These are phyloP conservation scores for Rattus rattus DNA, from an alignment of 2,113 vertebrate species.

Conservation along the genomic window DNA sequence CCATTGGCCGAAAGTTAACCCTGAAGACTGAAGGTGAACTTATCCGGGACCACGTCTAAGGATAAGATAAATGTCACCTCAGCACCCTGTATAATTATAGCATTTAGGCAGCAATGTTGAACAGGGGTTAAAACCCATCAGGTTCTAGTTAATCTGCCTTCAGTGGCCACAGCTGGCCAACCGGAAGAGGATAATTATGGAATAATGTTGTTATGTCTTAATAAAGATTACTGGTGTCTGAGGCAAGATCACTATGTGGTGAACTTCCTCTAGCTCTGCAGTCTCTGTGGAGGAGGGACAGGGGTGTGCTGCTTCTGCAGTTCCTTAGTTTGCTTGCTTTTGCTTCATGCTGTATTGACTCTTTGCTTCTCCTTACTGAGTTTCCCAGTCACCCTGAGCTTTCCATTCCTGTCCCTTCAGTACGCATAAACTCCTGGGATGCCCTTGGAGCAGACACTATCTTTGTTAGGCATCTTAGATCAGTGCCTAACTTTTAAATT, in stretches of 20 bases:
- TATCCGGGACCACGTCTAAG: conserved; percentile 50
- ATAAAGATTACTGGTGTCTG: conserved; percentile 73
- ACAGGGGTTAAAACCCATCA: conserved; percentile 71
- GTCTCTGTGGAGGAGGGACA: neutral
- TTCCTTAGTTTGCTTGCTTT: neutral
- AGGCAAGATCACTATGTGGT: neutral
- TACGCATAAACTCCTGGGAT: neutral
- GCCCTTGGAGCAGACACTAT: neutral
- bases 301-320: neutral
- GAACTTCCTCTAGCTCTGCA: neutral
- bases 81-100: conserved; percentile 66
- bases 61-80: conserved; percentile 51
- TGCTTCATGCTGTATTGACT: neutral
- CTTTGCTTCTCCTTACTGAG: conserved; percentile 25
- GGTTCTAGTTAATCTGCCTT: conserved; percentile 81
- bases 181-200: conserved; percentile 82
- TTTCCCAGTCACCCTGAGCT: neutral
- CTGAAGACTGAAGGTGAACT: neutral
- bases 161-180: conserved; percentile 81
- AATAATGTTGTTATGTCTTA: conserved; percentile 78
- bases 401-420: neutral
- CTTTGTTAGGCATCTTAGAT: conserved; percentile 43
- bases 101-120: conserved; percentile 72
- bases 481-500: conserved; percentile 50
- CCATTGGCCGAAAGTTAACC: neutral